Base-by-base conservation (phyloP, 2,113 vertebrate genomes). In the Ia io region DNA sequence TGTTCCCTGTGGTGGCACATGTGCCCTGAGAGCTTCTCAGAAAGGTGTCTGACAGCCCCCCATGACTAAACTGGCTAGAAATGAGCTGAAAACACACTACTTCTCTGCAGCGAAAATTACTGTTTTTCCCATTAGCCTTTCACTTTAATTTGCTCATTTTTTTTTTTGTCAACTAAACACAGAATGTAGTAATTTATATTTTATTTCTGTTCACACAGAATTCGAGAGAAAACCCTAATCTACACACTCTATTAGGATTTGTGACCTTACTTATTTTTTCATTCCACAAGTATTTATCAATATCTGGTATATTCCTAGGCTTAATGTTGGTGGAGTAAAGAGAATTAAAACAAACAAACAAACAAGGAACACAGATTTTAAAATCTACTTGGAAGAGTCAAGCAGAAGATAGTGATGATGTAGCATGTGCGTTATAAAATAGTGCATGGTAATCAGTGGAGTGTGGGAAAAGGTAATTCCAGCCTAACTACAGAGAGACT, bases 61-160 rank as follows among this genome's bases (percentile, higher is more conserved):
- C 84, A 2, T 91, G 93, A 84, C 65, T 94, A 90, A 83, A 73
- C 83, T 84, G 71, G 44, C 47, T 88, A 69, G 90, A 95, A 79
- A 91, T 71, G 44, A 92, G 93, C 90, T 74, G 32, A 49, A 92
- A 85, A 47, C 28, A 74, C 91, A 83, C 91, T 40, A 65, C 35
- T 69, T 79, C 91, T 92, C 79, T 69, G 49, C 20, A 40, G 71
- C 28, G 32, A 84, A 91, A 78, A 63, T 78, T 56, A 56, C 63
- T 28, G 42, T 23, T 84, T 59, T 76, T 23, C 16, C 65, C 63
- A 35, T 77, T 30, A 83, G 14, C 9, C 18, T 65, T 65, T 93
- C 3, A 5, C 30, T 78, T 32, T 67, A 42, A 91, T 76, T 87
- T 79, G 49, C 84, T 95, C 70, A 88, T 61, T 61, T 61, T 61